A percentile compares a stretch with the other conserved stretches of the same genome.
Conservation (phyloP, 2,797 vertebrate genomes). For the Myripristis jacobus region DNA sequence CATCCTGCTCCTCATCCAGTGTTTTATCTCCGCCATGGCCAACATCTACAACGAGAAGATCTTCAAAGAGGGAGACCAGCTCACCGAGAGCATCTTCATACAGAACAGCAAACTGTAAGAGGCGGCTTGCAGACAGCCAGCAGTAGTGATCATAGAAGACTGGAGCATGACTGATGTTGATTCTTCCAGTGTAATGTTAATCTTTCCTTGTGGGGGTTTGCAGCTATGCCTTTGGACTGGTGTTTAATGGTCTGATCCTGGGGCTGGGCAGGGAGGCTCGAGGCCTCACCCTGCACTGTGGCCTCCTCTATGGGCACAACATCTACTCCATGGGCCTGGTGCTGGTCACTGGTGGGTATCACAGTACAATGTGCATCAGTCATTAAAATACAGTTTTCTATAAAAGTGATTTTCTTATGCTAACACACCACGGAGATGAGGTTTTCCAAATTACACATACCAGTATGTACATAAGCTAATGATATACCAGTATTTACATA, state of each 20-base stretch:
- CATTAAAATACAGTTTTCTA: too few species aligned
- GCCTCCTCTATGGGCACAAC: conserved; percentile 96
- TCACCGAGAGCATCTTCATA: conserved; percentile 93
- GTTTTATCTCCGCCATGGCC: conserved; percentile 94
- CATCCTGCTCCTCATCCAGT: conserved; percentile 92
- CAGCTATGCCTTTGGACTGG: conserved; percentile 90
- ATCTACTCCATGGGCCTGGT: conserved; percentile 89
- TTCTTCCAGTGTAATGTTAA: background rate
- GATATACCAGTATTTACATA: too few species aligned
- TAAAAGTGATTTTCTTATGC: too few species aligned
- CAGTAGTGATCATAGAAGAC: too few species aligned
- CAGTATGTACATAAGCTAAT: too few species aligned
- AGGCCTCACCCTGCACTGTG: conserved; percentile 87
- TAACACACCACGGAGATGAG: too few species aligned
- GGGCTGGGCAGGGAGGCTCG: conserved; percentile 84
- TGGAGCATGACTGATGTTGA: background rate
- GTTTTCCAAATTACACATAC: too few species aligned
- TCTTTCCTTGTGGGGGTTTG: background rate
- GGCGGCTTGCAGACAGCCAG: fast-evolving
- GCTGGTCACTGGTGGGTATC: conserved; percentile 86
- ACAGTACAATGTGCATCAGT: too few species aligned
- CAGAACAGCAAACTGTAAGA: conserved; percentile 93
- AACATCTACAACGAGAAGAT: conserved; percentile 99
- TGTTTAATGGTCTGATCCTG: conserved; percentile 92
- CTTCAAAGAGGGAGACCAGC: conserved; percentile 92